Evolutionary conservation across 2,797 vertebrate species (phyloP).

Genomic region (Rhinichthys osculus): DNA sequence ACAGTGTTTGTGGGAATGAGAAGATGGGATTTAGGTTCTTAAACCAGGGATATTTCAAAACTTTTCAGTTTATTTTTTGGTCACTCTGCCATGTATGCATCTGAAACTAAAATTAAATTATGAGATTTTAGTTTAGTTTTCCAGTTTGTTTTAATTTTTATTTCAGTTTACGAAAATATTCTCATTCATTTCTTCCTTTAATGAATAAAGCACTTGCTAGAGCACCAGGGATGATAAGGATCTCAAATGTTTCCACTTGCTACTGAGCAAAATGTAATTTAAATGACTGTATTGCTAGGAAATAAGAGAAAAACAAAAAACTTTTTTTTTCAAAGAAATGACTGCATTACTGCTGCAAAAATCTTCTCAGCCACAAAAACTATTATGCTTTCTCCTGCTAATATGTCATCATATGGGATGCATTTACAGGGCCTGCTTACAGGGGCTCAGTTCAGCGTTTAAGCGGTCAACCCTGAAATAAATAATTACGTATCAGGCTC

Average conservation of each 20-base stretch:
- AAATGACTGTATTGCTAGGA: conserved; percentile 23
- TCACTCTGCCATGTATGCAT: neutral
- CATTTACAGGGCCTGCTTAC: conserved; percentile 67
- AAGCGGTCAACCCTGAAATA: conserved; percentile 75
- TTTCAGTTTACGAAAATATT: neutral
- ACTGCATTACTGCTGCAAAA: conserved; percentile 62
- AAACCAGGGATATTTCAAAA: neutral
- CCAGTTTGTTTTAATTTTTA: neutral
- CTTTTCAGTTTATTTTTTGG: neutral
- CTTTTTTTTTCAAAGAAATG: conserved; percentile 8
- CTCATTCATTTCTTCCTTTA: neutral
- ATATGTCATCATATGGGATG: conserved; percentile 70
- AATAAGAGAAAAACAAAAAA: conserved; percentile 40
- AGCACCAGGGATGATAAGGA: neutral
- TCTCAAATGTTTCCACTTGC: conserved; percentile 16
- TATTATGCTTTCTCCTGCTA: conserved; percentile 60
- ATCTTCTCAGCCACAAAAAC: conserved; percentile 64
- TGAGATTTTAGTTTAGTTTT: neutral
- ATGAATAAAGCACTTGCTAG: neutral
- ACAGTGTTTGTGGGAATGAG: neutral
- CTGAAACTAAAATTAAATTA: neutral
- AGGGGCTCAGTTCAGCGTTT: conserved; percentile 73
- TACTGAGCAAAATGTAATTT: neutral
- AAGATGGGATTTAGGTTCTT: neutral
- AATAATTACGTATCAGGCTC: conserved; percentile 73